Conservation (phyloP, 2,888 invertebrate species). For the Timandra comae region DNA sequence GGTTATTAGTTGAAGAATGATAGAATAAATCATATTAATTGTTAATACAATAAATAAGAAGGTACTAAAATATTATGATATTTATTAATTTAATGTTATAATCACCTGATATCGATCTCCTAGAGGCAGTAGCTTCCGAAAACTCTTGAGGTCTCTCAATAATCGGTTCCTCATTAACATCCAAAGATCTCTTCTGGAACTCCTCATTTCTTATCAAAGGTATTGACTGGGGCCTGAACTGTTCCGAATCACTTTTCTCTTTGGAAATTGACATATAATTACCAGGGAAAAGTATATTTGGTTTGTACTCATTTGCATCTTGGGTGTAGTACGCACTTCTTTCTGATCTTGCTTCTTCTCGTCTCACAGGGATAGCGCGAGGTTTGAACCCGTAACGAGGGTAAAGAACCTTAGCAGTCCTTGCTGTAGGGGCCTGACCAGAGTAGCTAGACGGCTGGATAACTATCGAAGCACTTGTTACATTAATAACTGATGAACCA, state of each 20-base stretch:
- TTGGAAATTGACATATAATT: constrained; percentile 69
- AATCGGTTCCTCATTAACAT: constrained; percentile 42
- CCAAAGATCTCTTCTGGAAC: constrained; percentile 52
- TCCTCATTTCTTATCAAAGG: constrained; percentile 54
- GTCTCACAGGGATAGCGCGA: constrained; percentile 47
- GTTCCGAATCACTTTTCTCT: constrained; percentile 50
- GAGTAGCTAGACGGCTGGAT: constrained; percentile 47
- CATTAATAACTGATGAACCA: constrained; percentile 52
- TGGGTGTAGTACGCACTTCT: constrained; percentile 52
- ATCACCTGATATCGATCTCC: constrained; percentile 67
- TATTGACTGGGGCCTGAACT: constrained; percentile 54
- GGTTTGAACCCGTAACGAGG: constrained; percentile 55
- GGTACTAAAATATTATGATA: too few species aligned
- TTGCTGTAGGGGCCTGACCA: constrained; percentile 22
- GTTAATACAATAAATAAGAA: too few species aligned
- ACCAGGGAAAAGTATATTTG: constrained; percentile 66
- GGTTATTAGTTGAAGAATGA: too few species aligned
- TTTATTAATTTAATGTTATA: too few species aligned
- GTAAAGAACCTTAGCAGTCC: constrained; percentile 32
- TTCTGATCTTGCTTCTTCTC: constrained; percentile 39
- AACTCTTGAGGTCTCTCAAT: constrained; percentile 51
- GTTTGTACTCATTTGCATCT: constrained; percentile 42
- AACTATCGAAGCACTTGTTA: constrained; percentile 55
- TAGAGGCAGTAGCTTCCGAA: constrained; percentile 43
- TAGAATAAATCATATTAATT: too few species aligned